Base-by-base conservation (phyloP, 2,888 invertebrate genomes). In the Dolomedes plantarius region DNA sequence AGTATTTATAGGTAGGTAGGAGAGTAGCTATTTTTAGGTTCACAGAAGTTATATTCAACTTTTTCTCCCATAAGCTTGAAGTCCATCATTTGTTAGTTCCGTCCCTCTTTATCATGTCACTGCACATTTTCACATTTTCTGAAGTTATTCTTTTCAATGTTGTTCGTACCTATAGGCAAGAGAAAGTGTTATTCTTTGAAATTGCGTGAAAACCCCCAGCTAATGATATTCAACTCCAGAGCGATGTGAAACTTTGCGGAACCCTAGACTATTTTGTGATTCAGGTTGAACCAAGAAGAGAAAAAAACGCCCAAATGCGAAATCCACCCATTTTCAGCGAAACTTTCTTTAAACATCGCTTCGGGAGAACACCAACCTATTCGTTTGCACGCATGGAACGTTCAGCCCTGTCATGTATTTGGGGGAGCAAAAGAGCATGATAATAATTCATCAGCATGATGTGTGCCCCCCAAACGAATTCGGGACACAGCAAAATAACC, bases 401-500 rank as follows among this genome's bases (percentile, higher is more conserved):
- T 56, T 23, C 56, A n/a, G n/a, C n/a, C 11, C 56, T 23, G 56
- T 23, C 56, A 56, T 56, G 56, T 56, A 56, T 56, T 56, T 23
- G 56, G 41, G 41, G 16, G 31, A 41, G n/a, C 39, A 28, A 32
- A 41, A 36, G n/a, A 46, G 74, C 31, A 75, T 36, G 41, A 74
- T 69, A 75, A 82, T 62, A 83, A 83, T 83, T 77, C 65, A 83
- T 83, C 83, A 83, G 67, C 76, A 27, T 36, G 39, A 74, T 56
- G 67, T 64, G 46, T 65, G 64, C n/a, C n/a, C n/a, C n/a, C 23
- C 19, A 64, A 36, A 32, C 69, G 39, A 50, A 68, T n/a, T n/a
- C n/a, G 74, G 75, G 74, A 39, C 69, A 69, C 36, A 39, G 64
- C 74, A 62, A 64, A 72, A 65, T 83, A 83, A 77, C n/a, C n/a